Base-by-base conservation (phyloP, 2,797 vertebrate genomes). In the Antrozous pallidus region DNA sequence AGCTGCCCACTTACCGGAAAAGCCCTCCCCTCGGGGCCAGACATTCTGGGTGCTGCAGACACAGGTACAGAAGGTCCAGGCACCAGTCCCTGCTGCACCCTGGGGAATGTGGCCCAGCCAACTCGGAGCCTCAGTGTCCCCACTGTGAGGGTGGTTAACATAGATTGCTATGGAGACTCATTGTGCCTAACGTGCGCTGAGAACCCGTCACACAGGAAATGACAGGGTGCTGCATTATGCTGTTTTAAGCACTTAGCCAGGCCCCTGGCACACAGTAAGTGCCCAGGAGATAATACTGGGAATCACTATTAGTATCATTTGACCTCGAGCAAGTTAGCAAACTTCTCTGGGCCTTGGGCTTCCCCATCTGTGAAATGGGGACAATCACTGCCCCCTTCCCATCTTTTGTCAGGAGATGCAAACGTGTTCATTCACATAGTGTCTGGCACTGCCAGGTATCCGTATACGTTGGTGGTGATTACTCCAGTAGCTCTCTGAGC, bases 171-270 rank as follows among this genome's bases (percentile, higher is more conserved):
- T 6, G 10, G 67, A 51, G 36, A 63, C 45, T 77, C 81, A 3
- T 0, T 49, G 36, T 6, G 11, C 8, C 65, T 26, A 47, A 7
- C 10, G 0, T 0, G 1, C 22, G 58, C 45, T 13, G 69, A 49
- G 42, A 45, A 42, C 20, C n/a, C 20, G 9, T 11, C 9, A 8
- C 17, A 3, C 18, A 38, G 8, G 45, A 36, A 28, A 6, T 0
- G 40, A 20, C 31, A 38, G 7, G 31, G 18, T 28, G 7, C 42
- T 18, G 6, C 17, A 14, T 18, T 31, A 7, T 10, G 13, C 14
- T 24, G 26, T 36, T n/a, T 8, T 36, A 54, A 51, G 47, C 22
- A 18, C 49, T 73, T 6, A n/a, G 42, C 49, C 4, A 47, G 71
- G 56, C 22, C n/a, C 40, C 18, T 31, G 7, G 56, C 47, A 45